These are phyloP conservation scores for Stictonetta naevosa DNA, from an alignment of 2,113 vertebrate genomes.

Conservation along the genomic window DNA sequence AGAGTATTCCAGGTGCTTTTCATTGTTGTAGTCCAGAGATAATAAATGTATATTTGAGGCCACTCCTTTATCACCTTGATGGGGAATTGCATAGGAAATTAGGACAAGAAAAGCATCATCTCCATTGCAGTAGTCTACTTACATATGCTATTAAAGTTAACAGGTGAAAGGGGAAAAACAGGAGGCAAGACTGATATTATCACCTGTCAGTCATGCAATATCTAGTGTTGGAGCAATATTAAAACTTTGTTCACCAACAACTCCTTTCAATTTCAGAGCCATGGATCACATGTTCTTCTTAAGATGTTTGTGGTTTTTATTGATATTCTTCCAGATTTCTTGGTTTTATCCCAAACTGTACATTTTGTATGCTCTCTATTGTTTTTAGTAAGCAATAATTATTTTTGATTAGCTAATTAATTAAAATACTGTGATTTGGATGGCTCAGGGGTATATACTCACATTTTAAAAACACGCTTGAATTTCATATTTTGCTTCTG, in stretches of 20 bases:
- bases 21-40: neutral
- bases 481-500: neutral
- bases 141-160: neutral
- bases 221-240: neutral
- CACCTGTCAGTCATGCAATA: neutral
- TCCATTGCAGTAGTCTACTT: accelerated
- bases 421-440: neutral
- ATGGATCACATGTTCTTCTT: neutral
- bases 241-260: neutral
- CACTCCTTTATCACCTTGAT: neutral
- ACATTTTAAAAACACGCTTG: neutral
- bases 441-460: neutral
- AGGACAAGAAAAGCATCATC: neutral
- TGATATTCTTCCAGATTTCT: neutral
- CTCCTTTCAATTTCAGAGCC: neutral
- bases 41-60: accelerated
- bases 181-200: neutral
- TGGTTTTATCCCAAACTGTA: neutral
- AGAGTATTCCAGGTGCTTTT: neutral
- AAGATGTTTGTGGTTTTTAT: neutral
- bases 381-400: neutral
- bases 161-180: neutral
- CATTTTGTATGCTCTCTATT: neutral
- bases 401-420: neutral
- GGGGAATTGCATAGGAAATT: neutral